These are phyloP conservation scores for Hesperophylax magnus DNA, from an alignment of 1,140 invertebrate species.

Conservation along the genomic window DNA sequence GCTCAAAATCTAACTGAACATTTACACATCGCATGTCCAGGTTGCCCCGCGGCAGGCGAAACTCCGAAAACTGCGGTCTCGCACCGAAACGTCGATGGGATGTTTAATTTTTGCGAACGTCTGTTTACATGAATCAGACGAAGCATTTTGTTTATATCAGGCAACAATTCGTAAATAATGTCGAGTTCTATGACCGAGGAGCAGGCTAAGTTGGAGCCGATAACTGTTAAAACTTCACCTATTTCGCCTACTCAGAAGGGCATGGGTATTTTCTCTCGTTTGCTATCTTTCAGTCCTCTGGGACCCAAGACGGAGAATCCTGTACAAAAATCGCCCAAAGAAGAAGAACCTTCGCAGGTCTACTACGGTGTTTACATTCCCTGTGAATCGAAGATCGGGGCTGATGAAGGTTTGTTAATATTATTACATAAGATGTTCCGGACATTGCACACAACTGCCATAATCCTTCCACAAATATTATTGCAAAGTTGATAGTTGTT, in stretches of 20 bases:
- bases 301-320: constrained; percentile 45
- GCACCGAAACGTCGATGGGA: background rate
- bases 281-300: constrained; percentile 51
- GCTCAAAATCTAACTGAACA: constrained; percentile 35
- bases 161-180: constrained; percentile 35
- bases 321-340: constrained; percentile 31
- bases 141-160: constrained; percentile 41
- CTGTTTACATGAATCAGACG: constrained; percentile 39
- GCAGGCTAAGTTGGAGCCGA: constrained; percentile 1
- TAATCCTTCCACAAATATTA: no score
- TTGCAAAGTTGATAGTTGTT: no score
- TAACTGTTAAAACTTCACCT: background rate
- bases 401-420: constrained; percentile 65
- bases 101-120: constrained; percentile 25
- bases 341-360: constrained; percentile 61
- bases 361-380: constrained; percentile 70
- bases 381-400: constrained; percentile 68
- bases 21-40: constrained; percentile 15
- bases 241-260: constrained; percentile 34
- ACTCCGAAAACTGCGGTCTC: background rate
- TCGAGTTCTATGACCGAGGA: constrained; percentile 27
- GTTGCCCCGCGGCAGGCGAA: no score
- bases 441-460: no score
- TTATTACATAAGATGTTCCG: constrained; percentile 24
- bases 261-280: constrained; percentile 50